Percentiles rank a stretch among this genome's conserved stretches.
Conservation (phyloP, 1,140 invertebrate genomes). For the Acarapis woodi region DNA sequence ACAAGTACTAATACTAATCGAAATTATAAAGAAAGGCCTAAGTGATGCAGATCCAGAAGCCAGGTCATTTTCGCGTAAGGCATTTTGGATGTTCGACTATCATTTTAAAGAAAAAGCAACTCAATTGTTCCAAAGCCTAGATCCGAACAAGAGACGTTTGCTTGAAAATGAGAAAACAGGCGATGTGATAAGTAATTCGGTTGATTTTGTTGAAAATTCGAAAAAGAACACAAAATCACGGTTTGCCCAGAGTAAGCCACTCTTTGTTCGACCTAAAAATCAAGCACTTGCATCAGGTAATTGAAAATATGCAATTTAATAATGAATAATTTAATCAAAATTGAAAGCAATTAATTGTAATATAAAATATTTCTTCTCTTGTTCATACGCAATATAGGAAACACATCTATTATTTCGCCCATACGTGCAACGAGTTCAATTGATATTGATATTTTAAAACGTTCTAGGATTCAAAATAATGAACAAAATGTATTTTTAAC, state of each 20-base stretch:
- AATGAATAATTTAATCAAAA: too few species aligned
- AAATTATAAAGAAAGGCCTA: conserved; percentile 59
- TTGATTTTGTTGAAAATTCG: too few species aligned
- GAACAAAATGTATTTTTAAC: not conserved
- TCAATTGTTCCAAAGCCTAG: conserved; percentile 43
- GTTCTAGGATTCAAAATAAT: conserved; percentile 34
- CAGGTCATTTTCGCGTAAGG: conserved; percentile 26
- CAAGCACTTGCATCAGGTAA: too few species aligned
- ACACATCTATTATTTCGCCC: too few species aligned
- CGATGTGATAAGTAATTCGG: too few species aligned
- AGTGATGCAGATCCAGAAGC: conserved; percentile 72
- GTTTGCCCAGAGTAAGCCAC: too few species aligned
- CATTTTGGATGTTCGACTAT: conserved; percentile 65
- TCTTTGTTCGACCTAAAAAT: too few species aligned
- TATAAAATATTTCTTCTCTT: too few species aligned
- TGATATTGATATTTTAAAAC: conserved; percentile 56
- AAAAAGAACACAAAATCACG: too few species aligned
- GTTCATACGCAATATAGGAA: too few species aligned
- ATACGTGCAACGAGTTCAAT: conserved; percentile 63
- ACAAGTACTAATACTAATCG: conserved; percentile 40
- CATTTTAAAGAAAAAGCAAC: conserved; percentile 75
- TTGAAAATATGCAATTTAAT: too few species aligned
- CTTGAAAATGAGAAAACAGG: conserved; percentile 42
- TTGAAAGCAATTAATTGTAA: too few species aligned
- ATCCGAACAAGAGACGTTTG: conserved; percentile 49